These are phyloP conservation scores for Tetheella fluctuosa DNA, from an alignment of 2,888 invertebrate species.

Conservation along the genomic window DNA sequence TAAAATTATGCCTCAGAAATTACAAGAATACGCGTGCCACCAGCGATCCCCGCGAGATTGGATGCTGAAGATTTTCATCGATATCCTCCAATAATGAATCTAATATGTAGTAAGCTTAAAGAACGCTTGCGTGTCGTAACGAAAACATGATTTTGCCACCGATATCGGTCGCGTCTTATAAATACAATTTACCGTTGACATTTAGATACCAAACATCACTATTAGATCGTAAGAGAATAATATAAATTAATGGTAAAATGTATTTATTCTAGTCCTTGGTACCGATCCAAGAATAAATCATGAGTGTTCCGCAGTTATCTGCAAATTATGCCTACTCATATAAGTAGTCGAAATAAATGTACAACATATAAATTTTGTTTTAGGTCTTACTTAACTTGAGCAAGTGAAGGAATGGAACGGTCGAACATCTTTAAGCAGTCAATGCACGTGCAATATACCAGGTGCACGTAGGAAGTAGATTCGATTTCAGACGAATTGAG, in stretches of 20 bases:
- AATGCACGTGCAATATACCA: slow-evolving; percentile 41
- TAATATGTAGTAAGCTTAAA: slow-evolving; percentile 76
- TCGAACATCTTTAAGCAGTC: slow-evolving; percentile 35
- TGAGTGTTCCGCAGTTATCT: not conserved
- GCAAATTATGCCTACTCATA: not conserved
- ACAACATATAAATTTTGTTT: not conserved
- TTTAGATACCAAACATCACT: slow-evolving; percentile 32
- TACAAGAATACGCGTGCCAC: slow-evolving; percentile 80
- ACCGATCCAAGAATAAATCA: slow-evolving; percentile 27
- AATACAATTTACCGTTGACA: slow-evolving; percentile 34
- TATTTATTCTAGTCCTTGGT: slow-evolving; percentile 34
- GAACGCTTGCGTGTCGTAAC: slow-evolving; percentile 46
- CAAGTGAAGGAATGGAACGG: slow-evolving; percentile 35
- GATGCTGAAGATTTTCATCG: slow-evolving; percentile 76
- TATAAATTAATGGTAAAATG: slow-evolving; percentile 34
- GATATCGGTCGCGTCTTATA: slow-evolving; percentile 34
- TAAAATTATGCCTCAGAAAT: slow-evolving; percentile 84
- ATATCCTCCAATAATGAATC: slow-evolving; percentile 78
- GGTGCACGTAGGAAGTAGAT: slow-evolving; percentile 35
- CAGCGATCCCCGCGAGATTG: slow-evolving; percentile 78
- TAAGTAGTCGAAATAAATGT: not conserved
- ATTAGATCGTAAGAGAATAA: slow-evolving; percentile 34
- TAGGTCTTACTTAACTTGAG: slow-evolving; percentile 22
- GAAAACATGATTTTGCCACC: slow-evolving; percentile 54
- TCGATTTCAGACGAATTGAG: slow-evolving; percentile 38